Base-by-base conservation (phyloP, 2,113 vertebrate genomes). In the Hemiprocne comata region DNA sequence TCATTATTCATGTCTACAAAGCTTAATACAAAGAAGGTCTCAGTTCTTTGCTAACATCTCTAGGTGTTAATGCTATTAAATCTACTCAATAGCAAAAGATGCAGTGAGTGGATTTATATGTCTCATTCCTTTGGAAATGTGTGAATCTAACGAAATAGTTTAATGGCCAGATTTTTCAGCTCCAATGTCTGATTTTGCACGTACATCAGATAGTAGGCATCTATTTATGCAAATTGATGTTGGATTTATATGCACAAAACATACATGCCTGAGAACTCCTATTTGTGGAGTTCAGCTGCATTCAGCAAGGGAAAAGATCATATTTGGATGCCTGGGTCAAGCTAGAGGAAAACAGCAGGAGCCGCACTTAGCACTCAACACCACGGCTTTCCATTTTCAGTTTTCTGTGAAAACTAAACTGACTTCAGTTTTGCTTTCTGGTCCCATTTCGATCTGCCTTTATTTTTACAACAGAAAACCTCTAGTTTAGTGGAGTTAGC, bases 61-160 rank as follows among this genome's bases (percentile, higher is more conserved):
- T 94, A 97, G 96, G 96, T 97, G 94, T 95, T 96, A 96, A 97
- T 95, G 92, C 80, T 73, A 93, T 92, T 96, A 96, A 95, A 95
- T 89, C 90, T 90, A 85, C 86, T 94, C 80, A 93, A 73, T 23
- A 82, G 94, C 86, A 78, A 92, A 85, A 90, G 76, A 95, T 76
- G 80, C 90, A 69, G 80, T 70, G 83, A 81, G 83, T 93, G 92
- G 93, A 96, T 95, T 97, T 96, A 96, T 92, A 83, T 25, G 65
- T 36, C 92, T 95, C 88, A 78, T 96, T 96, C 83, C 94, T 93
- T 85, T 23, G 36, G 90, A 96, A 87, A 96, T 21, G 61, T 55
- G 95, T 50, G 73, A 82, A 72, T 55, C 46, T 82, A 86, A 61
- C 65, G 38, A 88, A 97, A 76, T 6, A 34, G 62, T 89, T 92